Evolutionary conservation across 2,888 invertebrate species (phyloP), one percentile per base, ranked within the genome.

Genomic region (Lithophane socia): DNA sequence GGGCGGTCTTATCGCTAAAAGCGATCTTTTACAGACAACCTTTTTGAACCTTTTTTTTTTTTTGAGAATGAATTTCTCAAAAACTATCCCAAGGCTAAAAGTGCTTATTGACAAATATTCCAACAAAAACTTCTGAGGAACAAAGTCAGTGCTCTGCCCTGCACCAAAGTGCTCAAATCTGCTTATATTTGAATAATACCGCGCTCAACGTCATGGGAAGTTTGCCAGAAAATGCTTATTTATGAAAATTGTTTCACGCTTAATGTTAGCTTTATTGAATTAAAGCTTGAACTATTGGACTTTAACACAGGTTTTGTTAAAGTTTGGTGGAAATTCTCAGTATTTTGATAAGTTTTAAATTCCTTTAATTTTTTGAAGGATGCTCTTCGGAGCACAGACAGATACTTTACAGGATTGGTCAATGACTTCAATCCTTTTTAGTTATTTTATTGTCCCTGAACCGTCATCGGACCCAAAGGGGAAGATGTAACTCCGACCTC

Each of bases 121-220:
- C 75, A n/a, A 71, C 79, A 84, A 84, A 84, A 83, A 85, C 85
- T 80, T 86, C n/a, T 16, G 44, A 69, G 78, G 76, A 80, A 78
- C 86, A 74, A 79, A 81, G 74, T 79, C 67, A 44, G 73, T 60
- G 65, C 72, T 69, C 75, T 37, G 56, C 54, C 78, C 88, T 89
- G 89, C 89, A 86, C 64, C 85, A 73, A 88, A 90, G 86, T 89
- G 86, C 86, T 84, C 54, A 82, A 88, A 84, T 89, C 85, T 87
- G 86, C 82, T 87, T 89, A 89, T 82, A 90, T 90, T 90, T 89
- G 89, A 89, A 90, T 90, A 90, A 89, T 87, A 75, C 77, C 69
- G 64, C 74, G 83, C 80, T 82, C 73, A 86, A 86, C 84, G 77
- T 79, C 84, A 85, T 71, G 80, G 86, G 82, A 88, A 88, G 71